These are phyloP conservation scores for Crenuchus spilurus DNA, from an alignment of 2,797 vertebrate species.

Conservation along the genomic window DNA sequence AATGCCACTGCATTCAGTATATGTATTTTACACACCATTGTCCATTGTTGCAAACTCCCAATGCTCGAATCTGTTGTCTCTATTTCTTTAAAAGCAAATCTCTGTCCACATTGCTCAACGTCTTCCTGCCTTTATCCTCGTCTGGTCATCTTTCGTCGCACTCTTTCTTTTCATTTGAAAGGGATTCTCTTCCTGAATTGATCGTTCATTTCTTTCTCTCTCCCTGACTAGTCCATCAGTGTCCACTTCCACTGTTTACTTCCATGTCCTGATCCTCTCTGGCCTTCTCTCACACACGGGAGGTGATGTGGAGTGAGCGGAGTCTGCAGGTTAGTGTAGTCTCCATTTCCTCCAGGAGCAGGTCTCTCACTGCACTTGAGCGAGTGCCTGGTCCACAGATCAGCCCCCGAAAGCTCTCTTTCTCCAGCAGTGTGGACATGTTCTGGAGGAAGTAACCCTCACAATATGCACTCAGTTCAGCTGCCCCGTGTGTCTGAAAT, in stretches of 20 bases:
- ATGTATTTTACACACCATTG: slow-evolving; percentile 36
- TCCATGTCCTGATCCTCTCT: slow-evolving; percentile 9
- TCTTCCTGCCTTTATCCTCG: background rate
- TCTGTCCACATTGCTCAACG: slow-evolving; percentile 9
- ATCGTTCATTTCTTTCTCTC: background rate
- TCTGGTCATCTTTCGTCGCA: background rate
- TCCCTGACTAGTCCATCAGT: background rate
- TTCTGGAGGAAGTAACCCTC: slow-evolving; percentile 95
- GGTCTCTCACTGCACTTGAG: slow-evolving; percentile 83
- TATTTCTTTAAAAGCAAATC: background rate
- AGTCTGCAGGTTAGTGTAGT: slow-evolving; percentile 83
- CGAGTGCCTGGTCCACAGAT: slow-evolving; percentile 83
- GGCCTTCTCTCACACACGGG: slow-evolving; percentile 82
- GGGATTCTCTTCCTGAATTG: background rate
- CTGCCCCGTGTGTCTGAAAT: slow-evolving; percentile 83
- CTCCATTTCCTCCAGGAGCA: slow-evolving; percentile 87
- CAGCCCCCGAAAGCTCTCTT: slow-evolving; percentile 86
- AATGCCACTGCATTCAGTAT: slow-evolving; percentile 40
- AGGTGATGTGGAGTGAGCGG: slow-evolving; percentile 87
- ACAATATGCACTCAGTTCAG: slow-evolving; percentile 86
- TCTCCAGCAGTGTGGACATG: slow-evolving; percentile 89
- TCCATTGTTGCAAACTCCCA: slow-evolving; percentile 29
- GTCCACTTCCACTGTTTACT: slow-evolving; percentile 8
- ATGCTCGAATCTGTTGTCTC: slow-evolving; percentile 11
- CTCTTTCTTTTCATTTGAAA: background rate